Percentiles rank a stretch among this genome's conserved stretches.
phyloP scores from a whole-genome alignment of 2,797 vertebrate genomes.

The Knipowitschia caucasica region DNA sequence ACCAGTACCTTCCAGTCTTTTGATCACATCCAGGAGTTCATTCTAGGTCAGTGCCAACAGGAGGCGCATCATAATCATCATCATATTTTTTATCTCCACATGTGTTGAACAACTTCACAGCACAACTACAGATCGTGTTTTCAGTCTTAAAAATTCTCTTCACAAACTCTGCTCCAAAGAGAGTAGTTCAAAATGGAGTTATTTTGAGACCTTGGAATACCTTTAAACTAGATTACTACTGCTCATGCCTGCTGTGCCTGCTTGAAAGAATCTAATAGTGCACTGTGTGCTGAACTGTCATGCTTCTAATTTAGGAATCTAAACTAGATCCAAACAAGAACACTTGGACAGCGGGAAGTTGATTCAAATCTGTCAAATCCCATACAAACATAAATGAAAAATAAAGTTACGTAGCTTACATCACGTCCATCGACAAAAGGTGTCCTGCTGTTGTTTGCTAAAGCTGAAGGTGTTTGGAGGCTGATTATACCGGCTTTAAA shows the following conservation, averaged over 20 bases:
- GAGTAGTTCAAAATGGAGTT: constrained; percentile 21
- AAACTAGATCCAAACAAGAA: too few species aligned
- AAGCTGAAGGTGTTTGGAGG: too few species aligned
- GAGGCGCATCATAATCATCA: constrained; percentile 10
- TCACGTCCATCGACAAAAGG: too few species aligned
- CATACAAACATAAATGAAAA: too few species aligned
- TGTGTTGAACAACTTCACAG: constrained; percentile 24
- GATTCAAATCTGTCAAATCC: too few species aligned
- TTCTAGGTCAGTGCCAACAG: constrained; percentile 80
- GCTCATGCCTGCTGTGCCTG: background rate
- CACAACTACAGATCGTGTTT: constrained; percentile 34
- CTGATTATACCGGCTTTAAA: too few species aligned
- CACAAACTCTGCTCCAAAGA: constrained; percentile 7
- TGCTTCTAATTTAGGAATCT: too few species aligned
- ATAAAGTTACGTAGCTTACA: too few species aligned
- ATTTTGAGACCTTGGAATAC: constrained; percentile 21
- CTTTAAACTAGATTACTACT: background rate
- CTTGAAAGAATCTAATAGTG: too few species aligned
- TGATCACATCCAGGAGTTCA: constrained; percentile 94
- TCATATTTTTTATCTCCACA: constrained; percentile 13
- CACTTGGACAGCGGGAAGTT: too few species aligned
- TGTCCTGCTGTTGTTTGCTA: too few species aligned
- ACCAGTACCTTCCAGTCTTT: constrained; percentile 80
- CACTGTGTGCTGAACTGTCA: too few species aligned
- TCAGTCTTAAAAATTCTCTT: constrained; percentile 26